These are phyloP conservation scores for Yasuhikotakia modesta DNA, from an alignment of 2,797 vertebrate genomes.

Conservation along the genomic window DNA sequence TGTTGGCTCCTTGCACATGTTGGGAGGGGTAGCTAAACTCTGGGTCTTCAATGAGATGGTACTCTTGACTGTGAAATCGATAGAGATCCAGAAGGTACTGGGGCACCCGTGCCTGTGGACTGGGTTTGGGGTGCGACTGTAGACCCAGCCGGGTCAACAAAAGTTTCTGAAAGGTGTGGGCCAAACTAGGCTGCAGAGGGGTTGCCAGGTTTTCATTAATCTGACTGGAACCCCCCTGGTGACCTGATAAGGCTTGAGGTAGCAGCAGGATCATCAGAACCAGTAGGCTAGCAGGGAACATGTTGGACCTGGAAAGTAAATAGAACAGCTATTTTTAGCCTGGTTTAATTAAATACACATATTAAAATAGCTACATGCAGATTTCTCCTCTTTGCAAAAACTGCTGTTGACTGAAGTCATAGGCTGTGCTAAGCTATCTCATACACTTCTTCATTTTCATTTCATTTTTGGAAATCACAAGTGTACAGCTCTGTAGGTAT, in stretches of 20 bases:
- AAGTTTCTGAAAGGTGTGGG: slow-evolving; percentile 78
- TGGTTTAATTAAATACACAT: too few relatives aligned
- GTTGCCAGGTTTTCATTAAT: slow-evolving; percentile 63
- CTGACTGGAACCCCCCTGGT: slow-evolving; percentile 70
- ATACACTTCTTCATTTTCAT: too few relatives aligned
- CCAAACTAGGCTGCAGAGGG: slow-evolving; percentile 68
- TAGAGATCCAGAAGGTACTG: slow-evolving; percentile 82
- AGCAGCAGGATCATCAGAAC: slow-evolving; percentile 84
- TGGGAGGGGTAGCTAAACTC: slow-evolving; percentile 76
- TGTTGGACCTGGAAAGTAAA: slow-evolving; percentile 75
- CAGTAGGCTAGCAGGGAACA: slow-evolving; percentile 85
- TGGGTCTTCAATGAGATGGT: slow-evolving; percentile 76
- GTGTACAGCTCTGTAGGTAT: too few relatives aligned
- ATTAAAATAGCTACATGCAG: too few relatives aligned
- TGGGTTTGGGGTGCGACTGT: slow-evolving; percentile 75
- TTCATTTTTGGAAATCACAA: too few relatives aligned
- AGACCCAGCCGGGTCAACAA: slow-evolving; percentile 80
- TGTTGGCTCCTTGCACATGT: slow-evolving; percentile 80
- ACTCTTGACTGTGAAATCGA: slow-evolving; percentile 80
- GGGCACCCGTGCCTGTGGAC: slow-evolving; percentile 71
- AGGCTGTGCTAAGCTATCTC: too few relatives aligned
- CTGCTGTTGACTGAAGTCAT: too few relatives aligned
- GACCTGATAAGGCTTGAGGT: slow-evolving; percentile 79
- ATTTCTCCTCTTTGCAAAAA: too few relatives aligned
- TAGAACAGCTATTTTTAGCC: slow-evolving; percentile 22